These are phyloP conservation scores for Ichneumoninae sp. DNA, from an alignment of 2,888 invertebrate species.

Conservation along the genomic window DNA sequence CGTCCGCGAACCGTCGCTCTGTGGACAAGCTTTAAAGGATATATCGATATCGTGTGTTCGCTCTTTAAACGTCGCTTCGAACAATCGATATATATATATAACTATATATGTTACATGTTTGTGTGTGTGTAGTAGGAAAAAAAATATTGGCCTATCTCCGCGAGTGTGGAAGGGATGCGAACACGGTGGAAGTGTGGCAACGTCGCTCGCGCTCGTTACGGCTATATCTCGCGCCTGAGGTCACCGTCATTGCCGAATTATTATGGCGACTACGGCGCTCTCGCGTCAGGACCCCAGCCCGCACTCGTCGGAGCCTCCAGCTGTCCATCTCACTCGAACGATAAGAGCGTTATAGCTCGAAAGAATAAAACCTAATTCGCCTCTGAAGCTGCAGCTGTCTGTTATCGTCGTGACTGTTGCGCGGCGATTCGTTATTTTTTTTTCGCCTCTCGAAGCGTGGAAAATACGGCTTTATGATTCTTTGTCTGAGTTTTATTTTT, in stretches of 20 bases:
- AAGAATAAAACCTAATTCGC: not conserved
- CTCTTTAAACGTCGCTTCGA: slow-evolving; percentile 47
- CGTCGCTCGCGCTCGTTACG: slow-evolving; percentile 61
- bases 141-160: slow-evolving; percentile 59
- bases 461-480: slow-evolving; percentile 4
- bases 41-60: slow-evolving; percentile 43
- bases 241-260: slow-evolving; percentile 70
- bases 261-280: slow-evolving; percentile 52
- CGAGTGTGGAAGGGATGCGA: not conserved
- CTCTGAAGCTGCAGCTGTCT: not conserved
- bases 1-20: not conserved
- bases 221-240: slow-evolving; percentile 66
- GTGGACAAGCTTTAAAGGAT: slow-evolving; percentile 42
- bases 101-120: too few species aligned
- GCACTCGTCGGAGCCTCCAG: slow-evolving; percentile 5
- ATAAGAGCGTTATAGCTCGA: not conserved
- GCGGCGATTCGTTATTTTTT: not conserved
- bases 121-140: not conserved
- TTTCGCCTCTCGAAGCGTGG: not conserved
- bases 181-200: slow-evolving; percentile 71
- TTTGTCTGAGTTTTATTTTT: not conserved
- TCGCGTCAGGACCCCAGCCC: slow-evolving; percentile 33
- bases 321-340: slow-evolving; percentile 27
- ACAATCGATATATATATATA: slow-evolving; percentile 1
- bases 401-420: slow-evolving; percentile 4